These are phyloP conservation scores for Xiphophorus hellerii DNA, from an alignment of 2,113 vertebrate species.

Conservation along the genomic window DNA sequence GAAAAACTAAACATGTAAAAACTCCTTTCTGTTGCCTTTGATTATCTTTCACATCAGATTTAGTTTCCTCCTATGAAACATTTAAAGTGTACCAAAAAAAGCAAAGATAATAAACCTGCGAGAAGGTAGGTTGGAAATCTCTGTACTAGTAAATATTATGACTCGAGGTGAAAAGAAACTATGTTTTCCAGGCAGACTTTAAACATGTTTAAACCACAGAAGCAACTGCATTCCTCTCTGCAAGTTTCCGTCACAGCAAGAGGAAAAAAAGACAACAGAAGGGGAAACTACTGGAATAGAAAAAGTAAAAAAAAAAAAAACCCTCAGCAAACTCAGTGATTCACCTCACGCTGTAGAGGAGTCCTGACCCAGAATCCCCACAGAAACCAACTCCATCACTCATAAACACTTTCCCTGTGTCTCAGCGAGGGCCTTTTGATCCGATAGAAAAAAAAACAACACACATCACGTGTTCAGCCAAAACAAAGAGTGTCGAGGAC, in stretches of 20 bases:
- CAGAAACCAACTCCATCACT: constrained; percentile 4
- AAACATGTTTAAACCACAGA: constrained; percentile 36
- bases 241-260: constrained; percentile 16
- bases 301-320: constrained; percentile 53
- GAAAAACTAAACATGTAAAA: background rate
- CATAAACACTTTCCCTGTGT: constrained; percentile 14
- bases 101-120: no score
- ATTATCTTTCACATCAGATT: background rate
- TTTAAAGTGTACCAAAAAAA: background rate
- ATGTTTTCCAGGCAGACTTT: constrained; percentile 39
- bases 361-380: constrained; percentile 20
- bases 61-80: background rate
- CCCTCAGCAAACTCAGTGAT: constrained; percentile 20
- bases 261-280: constrained; percentile 21
- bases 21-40: background rate
- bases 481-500: constrained; percentile 5
- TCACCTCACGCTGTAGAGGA: constrained; percentile 39
- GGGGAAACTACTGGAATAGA: constrained; percentile 43
- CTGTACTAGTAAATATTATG: constrained; percentile 24
- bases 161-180: constrained; percentile 30
- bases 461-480: constrained; percentile 14
- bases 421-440: constrained; percentile 33
- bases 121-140: background rate
- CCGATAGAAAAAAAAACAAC: constrained; percentile 1
- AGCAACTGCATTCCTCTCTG: constrained; percentile 37